A percentile compares a stretch with the other conserved stretches of the same genome.
Evolutionary conservation across 1,140 invertebrate genomes (phyloP).

Genomic region (Bombus terrestris): DNA sequence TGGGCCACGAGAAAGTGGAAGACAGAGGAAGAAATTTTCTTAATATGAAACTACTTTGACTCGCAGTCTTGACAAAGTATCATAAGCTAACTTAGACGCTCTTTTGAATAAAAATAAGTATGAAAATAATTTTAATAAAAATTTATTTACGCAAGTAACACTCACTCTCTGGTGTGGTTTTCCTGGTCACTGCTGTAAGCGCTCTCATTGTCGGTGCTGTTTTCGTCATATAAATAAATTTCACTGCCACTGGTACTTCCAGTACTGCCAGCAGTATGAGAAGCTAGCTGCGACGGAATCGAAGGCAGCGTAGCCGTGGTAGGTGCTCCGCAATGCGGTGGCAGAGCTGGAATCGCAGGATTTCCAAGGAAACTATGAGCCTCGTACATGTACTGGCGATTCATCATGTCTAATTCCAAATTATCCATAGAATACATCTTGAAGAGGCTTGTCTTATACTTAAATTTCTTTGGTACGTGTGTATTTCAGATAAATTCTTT

Average conservation of each 20-base stretch:
- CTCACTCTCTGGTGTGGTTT: constrained; percentile 78
- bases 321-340: constrained; percentile 72
- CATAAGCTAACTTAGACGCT: too few species aligned
- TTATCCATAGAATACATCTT: constrained; percentile 84
- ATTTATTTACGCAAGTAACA: not conserved
- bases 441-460: not conserved
- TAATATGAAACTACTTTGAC: too few species aligned
- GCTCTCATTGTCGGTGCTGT: constrained; percentile 79
- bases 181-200: constrained; percentile 79
- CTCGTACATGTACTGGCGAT: constrained; percentile 84
- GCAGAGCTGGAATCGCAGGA: constrained; percentile 73
- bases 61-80: too few species aligned
- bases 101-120: too few species aligned
- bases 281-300: constrained; percentile 72
- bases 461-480: not conserved
- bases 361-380: constrained; percentile 81
- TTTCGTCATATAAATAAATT: constrained; percentile 77
- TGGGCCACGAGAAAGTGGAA: not conserved
- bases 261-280: constrained; percentile 77
- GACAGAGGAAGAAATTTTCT: too few species aligned
- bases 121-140: too few species aligned
- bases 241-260: constrained; percentile 80
- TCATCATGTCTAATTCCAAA: constrained; percentile 82
- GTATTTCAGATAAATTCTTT: not conserved
- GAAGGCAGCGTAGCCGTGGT: constrained; percentile 71